A percentile compares a stretch with the other conserved stretches of the same genome.
Evolutionary conservation across 2,797 vertebrate genomes (phyloP).

Genomic region (Pampus argenteus): DNA sequence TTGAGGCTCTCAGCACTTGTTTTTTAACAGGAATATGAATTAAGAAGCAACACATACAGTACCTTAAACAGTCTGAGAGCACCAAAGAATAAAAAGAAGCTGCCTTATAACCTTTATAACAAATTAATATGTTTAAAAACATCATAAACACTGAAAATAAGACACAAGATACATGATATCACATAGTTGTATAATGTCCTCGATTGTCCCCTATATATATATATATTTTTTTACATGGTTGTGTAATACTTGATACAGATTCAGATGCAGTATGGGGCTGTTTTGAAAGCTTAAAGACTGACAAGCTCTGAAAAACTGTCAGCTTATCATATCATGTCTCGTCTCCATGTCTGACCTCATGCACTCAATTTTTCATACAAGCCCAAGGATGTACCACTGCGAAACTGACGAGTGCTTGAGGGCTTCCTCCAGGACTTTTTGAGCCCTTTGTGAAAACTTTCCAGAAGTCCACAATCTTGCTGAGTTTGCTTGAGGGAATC

Average conservation of each 20-base stretch:
- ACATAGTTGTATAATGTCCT: neutral
- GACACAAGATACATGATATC: neutral
- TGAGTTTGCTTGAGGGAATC: slow-evolving; percentile 36
- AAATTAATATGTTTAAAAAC: too few relatives aligned
- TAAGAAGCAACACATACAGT: slow-evolving; percentile 6
- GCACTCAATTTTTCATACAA: slow-evolving; percentile 22
- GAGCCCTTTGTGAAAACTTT: slow-evolving; percentile 31
- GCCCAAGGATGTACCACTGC: slow-evolving; percentile 18
- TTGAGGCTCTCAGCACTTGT: neutral
- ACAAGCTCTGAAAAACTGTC: slow-evolving; percentile 6
- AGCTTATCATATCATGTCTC: slow-evolving; percentile 4
- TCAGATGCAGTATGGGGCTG: neutral
- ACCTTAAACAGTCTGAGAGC: neutral
- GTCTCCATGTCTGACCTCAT: neutral
- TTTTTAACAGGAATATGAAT: slow-evolving; percentile 6
- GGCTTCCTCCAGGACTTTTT: slow-evolving; percentile 23
- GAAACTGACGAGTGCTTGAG: slow-evolving; percentile 4
- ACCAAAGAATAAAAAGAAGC: neutral
- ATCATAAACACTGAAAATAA: neutral
- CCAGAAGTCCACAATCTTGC: slow-evolving; percentile 15
- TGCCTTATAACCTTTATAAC: slow-evolving; percentile 23
- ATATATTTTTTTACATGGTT: too few relatives aligned
- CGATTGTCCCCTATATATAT: too few relatives aligned
- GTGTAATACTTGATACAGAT: too few relatives aligned
- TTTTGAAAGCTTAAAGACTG: neutral